Evolutionary conservation across 2,113 vertebrate species (phyloP), one percentile per base, ranked within the genome.

Genomic region (Piaya cayana): DNA sequence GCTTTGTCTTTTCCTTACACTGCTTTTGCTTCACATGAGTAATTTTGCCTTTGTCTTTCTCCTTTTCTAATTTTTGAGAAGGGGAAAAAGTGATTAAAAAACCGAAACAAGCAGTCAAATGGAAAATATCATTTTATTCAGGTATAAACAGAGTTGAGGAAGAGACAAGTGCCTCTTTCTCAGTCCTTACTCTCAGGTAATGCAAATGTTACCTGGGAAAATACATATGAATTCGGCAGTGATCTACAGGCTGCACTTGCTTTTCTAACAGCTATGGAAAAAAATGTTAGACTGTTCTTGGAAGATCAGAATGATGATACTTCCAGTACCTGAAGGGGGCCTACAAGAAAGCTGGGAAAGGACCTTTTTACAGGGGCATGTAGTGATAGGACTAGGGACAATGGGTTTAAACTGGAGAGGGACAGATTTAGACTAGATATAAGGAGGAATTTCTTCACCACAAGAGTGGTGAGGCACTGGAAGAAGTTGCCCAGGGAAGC

Each of bases 191-290:
- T 70, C 34, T 37, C 8, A 30, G 1, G 16, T 62, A 45, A 20
- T 16, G 12, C 11, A 37, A 59, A 22, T 1, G 3, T 6, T 82
- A 64, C 30, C 45, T 78, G 26, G 7, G 36, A 64, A 94, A 93
- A 76, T 8, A 45, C 5, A 52, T 23, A 58, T 1, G 2, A 70
- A 81, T 21, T 23, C 9, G 67, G 13, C 0, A 0, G 16, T 25
- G 15, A 45, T 88, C 21, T 26, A 39, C 49, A 34, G 27, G 27
- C 37, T 88, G 34, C 11, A 21, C 32, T 12, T 62, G 9, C 59
- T 81, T 88, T 92, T 64, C 69, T 60, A 32, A 39, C 6, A 86
- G 29, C 27, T 84, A 18, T 4, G 12, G 34, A 8, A n/a, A 88
- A 88, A 92, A 75, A 1, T 1, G 0, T 90, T 32, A 71, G 11